Evolutionary conservation across 1,140 invertebrate species (phyloP), one percentile per base, ranked within the genome.

Genomic region (Onthophagus taurus): DNA sequence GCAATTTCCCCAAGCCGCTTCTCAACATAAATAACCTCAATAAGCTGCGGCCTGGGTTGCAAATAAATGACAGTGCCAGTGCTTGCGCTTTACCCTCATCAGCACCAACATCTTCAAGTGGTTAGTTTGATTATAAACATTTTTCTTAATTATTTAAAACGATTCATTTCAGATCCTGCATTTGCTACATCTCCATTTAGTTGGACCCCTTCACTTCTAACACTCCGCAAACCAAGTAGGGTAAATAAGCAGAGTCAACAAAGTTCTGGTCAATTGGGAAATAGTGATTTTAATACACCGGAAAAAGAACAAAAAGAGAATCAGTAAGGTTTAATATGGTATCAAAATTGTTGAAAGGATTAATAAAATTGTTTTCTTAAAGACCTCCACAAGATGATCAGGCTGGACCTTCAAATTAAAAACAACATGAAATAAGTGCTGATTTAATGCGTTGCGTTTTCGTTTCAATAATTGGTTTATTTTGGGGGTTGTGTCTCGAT

Each of bases 191-290:
- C 47, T n/a, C 50, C 56, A 33, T 65, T 65, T 46, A 63, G 60
- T 50, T 65, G 62, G 62, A 65, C 62, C n/a, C 62, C 60, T 13
- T 59, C 62, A 13, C 50, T 63, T 9, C 36, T 61, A 31, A 53
- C 31, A 21, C 55, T 59, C n/a, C 9, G 37, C 9, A 45, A 39
- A 39, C 20, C 23, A 46, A 34, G 31, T 11, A 14, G 36, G 33
- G 47, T 20, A 44, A 54, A 20, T 31, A 42, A n/a, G 41, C 44
- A 7, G 55, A 55, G 38, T 24, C 48, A 19, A 36, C 43, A n/a
- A 50, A 47, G n/a, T n/a, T n/a, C n/a, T n/a, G n/a, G n/a, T n/a
- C 26, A 8, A 26, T 7, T 20, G 26, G 21, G 38, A 45, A 39
- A 17, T 19, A 49, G 36, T 48, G 52, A 57, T 49, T 37, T 47